Evolutionary conservation across 1,140 invertebrate species (phyloP).

Genomic region (Diorhabda elongata): DNA sequence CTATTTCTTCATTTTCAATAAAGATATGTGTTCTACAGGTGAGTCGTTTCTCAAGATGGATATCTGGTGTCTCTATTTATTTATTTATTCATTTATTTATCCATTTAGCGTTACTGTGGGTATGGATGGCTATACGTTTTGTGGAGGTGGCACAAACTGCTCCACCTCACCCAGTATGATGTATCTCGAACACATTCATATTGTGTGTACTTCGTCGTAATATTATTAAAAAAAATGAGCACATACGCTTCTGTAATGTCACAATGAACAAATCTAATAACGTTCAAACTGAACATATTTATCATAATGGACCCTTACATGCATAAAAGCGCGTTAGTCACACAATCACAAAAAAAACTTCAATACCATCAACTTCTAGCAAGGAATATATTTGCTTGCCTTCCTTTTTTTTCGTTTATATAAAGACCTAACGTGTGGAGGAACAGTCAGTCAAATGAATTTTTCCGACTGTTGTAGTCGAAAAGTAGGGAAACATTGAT

Average conservation of each 20-base stretch:
- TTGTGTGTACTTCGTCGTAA: no score
- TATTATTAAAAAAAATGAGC: background rate
- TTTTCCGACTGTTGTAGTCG: background rate
- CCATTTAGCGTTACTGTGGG: no score
- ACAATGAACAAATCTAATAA: background rate
- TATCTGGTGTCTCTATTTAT: no score
- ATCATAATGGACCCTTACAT: background rate
- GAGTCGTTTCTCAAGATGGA: no score
- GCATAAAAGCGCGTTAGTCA: background rate
- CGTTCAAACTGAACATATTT: constrained; percentile 1
- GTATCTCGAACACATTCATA: no score
- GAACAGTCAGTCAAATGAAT: background rate
- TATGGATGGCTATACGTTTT: no score
- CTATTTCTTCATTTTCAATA: no score
- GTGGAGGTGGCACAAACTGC: no score
- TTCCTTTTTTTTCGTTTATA: constrained; percentile 1
- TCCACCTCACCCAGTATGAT: no score
- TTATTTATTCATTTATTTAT: no score
- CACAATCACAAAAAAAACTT: constrained; percentile 1
- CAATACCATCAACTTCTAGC: background rate
- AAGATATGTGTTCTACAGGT: no score
- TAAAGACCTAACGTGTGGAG: constrained; percentile 1
- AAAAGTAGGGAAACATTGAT: background rate
- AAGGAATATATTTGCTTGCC: background rate
- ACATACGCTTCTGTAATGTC: background rate